phyloP scores from a whole-genome alignment of 2,113 vertebrate species.

The Aleadryas rufinucha region DNA sequence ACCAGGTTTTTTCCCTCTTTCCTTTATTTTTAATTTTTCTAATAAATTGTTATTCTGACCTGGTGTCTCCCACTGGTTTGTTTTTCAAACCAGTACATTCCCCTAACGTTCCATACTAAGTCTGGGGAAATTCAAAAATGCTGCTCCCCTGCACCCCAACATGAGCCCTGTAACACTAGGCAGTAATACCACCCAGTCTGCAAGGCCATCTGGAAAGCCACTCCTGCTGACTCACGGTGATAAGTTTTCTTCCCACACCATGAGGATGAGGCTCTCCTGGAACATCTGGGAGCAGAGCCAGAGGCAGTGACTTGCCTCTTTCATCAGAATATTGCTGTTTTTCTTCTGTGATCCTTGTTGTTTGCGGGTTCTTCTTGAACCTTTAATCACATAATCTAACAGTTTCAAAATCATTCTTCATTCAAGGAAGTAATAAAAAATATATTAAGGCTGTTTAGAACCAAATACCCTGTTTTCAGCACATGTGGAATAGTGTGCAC shows the following conservation, averaged over 20 bases:
- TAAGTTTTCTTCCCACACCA: neutral
- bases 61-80: too few relatives aligned
- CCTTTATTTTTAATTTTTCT: too few relatives aligned
- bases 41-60: too few relatives aligned
- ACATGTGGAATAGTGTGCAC: neutral
- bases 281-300: neutral
- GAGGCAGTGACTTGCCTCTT: neutral
- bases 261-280: neutral
- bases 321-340: neutral
- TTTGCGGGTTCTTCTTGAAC: neutral
- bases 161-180: neutral
- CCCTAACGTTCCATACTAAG: neutral
- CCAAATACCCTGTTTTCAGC: neutral
- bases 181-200: neutral
- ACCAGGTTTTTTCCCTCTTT: too few relatives aligned
- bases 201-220: fast-evolving
- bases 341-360: neutral
- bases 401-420: neutral
- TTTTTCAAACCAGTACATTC: too few relatives aligned
- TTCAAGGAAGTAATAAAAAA: neutral
- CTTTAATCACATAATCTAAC: neutral
- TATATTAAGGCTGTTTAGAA: neutral
- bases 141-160: neutral
- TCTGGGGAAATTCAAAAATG: neutral
- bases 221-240: neutral